Conservation (phyloP, 2,113 vertebrate species). For the Bujurquina vittata region DNA sequence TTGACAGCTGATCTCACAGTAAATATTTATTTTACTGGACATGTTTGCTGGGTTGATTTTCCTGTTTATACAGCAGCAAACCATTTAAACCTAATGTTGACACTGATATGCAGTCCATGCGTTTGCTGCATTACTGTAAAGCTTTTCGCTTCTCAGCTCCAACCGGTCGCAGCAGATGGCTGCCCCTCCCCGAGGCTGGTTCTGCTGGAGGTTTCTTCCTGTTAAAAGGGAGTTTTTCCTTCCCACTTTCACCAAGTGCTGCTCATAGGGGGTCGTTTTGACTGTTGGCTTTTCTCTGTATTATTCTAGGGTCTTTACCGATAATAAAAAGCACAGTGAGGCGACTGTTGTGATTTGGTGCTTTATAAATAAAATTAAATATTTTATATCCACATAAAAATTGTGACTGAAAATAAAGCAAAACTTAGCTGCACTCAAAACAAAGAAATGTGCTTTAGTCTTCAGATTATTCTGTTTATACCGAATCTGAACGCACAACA, state of each 20-base stretch:
- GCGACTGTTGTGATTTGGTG: no score
- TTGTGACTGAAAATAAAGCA: not conserved
- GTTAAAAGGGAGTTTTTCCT: no score
- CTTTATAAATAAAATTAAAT: no score
- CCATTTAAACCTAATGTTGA: not conserved
- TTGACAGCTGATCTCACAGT: not conserved
- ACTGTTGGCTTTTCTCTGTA: no score
- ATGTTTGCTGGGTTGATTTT: not conserved
- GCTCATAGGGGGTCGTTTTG: no score
- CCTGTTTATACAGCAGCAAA: not conserved
- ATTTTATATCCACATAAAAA: no score
- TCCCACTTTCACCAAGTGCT: no score
- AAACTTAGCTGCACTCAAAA: not conserved
- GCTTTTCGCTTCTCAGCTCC: rapidly evolving
- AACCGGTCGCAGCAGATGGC: no score
- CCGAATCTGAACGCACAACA: not conserved
- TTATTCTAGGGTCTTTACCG: no score
- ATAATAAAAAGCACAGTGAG: no score
- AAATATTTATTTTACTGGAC: not conserved
- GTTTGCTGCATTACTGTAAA: not conserved
- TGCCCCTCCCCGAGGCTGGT: no score
- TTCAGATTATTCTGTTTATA: not conserved
- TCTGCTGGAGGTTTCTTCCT: no score
- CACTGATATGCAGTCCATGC: not conserved
- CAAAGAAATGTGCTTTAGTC: not conserved